Evolutionary conservation across 2,888 invertebrate species (phyloP).

Genomic region (Spisula subtruncata): DNA sequence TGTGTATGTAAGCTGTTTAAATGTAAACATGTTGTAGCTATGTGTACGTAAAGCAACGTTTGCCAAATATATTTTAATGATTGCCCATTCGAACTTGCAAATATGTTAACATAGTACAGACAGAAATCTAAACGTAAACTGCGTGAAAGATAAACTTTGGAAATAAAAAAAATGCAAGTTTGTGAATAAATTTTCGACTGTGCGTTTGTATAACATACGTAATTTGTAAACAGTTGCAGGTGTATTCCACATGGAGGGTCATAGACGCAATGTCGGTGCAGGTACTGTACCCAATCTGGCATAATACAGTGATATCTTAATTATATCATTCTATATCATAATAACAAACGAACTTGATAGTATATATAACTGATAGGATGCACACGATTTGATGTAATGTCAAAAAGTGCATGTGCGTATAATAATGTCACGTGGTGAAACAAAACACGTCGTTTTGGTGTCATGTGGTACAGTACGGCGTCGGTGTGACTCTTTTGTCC

Average conservation of each 20-base stretch:
- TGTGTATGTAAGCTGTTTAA: not conserved
- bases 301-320: not conserved
- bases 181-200: not conserved
- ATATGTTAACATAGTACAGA: not conserved
- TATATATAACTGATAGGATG: not conserved
- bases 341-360: not conserved
- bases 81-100: not conserved
- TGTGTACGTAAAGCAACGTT: not conserved
- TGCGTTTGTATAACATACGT: constrained; percentile 5
- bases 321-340: not conserved
- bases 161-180: not conserved
- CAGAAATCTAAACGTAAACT: not conserved
- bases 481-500: too few species aligned
- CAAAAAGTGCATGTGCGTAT: not conserved
- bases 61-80: not conserved
- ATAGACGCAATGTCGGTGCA: not conserved
- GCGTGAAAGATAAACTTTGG: not conserved
- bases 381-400: not conserved
- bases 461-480: too few species aligned
- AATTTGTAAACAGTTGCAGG: constrained; percentile 20
- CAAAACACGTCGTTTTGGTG: too few species aligned
- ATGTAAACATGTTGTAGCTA: not conserved
- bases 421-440: not conserved
- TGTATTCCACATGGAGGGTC: not conserved
- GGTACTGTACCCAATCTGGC: not conserved